These are phyloP conservation scores for Calyptomena viridis DNA, from an alignment of 2,113 vertebrate species.

Conservation along the genomic window DNA sequence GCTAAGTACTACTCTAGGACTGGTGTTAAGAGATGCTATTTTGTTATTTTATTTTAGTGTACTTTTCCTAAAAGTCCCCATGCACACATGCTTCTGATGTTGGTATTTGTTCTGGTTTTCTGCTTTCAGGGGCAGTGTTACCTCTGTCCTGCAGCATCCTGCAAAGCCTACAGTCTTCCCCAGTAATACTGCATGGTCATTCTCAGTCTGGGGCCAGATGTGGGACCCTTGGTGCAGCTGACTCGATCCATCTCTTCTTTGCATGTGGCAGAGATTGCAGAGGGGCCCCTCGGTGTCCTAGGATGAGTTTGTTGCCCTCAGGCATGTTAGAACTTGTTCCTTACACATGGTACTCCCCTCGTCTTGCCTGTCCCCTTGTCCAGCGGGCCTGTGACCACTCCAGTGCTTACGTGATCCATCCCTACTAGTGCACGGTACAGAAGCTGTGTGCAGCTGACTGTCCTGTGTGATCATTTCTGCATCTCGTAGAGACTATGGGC, in stretches of 20 bases:
- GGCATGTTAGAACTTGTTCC: not conserved
- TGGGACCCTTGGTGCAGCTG: not conserved
- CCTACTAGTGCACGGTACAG: not conserved
- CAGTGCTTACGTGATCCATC: not conserved
- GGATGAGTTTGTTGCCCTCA: not conserved
- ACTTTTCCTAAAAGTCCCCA: not conserved
- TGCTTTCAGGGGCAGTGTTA: not conserved
- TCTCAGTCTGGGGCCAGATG: not conserved
- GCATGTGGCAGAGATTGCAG: accelerated
- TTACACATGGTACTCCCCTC: not conserved
- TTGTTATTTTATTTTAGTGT: not conserved
- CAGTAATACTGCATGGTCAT: no score
- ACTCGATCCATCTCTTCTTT: not conserved
- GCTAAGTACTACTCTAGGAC: not conserved
- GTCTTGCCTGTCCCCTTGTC: not conserved
- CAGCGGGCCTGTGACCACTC: not conserved
- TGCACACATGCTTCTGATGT: not conserved
- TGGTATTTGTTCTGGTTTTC: not conserved
- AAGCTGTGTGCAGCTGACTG: not conserved
- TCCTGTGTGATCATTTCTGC: not conserved
- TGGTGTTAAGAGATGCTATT: not conserved
- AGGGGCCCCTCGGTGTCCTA: not conserved
- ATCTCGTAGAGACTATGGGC: not conserved
- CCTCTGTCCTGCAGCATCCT: not conserved
- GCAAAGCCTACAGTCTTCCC: not conserved